Base-by-base conservation (phyloP, 2,888 invertebrate species). In the Periphyllus acericola region DNA sequence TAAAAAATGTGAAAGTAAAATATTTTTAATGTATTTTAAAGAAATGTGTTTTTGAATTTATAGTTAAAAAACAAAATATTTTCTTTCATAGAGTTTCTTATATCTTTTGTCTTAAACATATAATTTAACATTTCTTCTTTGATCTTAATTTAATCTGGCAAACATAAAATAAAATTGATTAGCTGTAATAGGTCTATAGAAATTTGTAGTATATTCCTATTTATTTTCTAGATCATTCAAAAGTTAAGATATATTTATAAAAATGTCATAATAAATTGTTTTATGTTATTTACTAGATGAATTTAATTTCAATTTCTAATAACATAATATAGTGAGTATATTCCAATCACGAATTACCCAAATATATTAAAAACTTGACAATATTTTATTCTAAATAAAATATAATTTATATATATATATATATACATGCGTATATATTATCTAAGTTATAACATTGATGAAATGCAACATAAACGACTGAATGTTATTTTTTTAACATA, bases 401-500 rank as follows among this genome's bases (percentile, higher is more conserved):
- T 46, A 46, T 11, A 46, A 46, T 46, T 46, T 46, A 52, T 52
- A 52, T 52, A 52, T 52, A 52, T 71, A 71, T 46, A 46, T 71
- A 19, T 71, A 71, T 19, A 21, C 21, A 19, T 66, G 29, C 34
- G 0, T n/a, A 29, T 83, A 60, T 78, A 34, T 21, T 32, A 46
- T 52, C n/a, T 66, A 52, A 85, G 75, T 46, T 52, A n/a, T 46
- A n/a, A 32, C 66, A 66, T 25, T 76, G 40, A 85, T 52, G 52
- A 75, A 75, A 60, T 85, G 76, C 66, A 32, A 85, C 32, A 76
- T 25, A 84, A 84, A 78, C 11, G 84, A 85, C 84, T 85, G 84
- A 85, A 85, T 78, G 66, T 68, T 68, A 46, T 85, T 84, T 60
- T 83, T 25, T 66, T 66, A 75, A 60, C 29, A 46, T 83, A 19